Evolutionary conservation across 2,797 vertebrate genomes (phyloP), one percentile per base, ranked within the genome.

Genomic region (Danio kyathit): DNA sequence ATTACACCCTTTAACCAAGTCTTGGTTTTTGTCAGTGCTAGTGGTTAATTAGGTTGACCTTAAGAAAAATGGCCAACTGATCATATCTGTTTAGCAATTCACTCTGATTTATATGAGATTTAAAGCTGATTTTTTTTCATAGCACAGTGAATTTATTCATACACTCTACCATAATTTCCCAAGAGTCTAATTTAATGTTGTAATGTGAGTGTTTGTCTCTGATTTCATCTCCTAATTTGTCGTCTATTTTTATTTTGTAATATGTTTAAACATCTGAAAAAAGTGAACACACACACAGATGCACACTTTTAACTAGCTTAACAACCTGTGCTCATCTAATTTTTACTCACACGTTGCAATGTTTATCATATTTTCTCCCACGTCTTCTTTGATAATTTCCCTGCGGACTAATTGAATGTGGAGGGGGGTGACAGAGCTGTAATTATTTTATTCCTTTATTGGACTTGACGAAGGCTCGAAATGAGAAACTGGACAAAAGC

Each of bases 381-480:
- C 3, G 11, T 63, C 4, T 44, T 13, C n/a, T 21, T 46, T 16
- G 52, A 56, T 77, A 41, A 60, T 60, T 78, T 79, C 56, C 44
- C 66, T 16, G 29, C 14, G 46, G 56, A 52, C 12, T 79, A 49
- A 61, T 21, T 43, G 54, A 13, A 60, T 5, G 4, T 43, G 29
- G 29, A 38, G 3, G 29, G 38, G 16, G 60, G 7, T 10, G 13
- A 43, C 40, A 65, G 76, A 9, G 8, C 43, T 40, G 21, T 46
- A 41, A n/a, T 49, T 61, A 46, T 74, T 78, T 14, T 17, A n/a
- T 10, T 60, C 1, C 11, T 74, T 29, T 29, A 29, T 69, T 59
- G 13, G 61, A 11, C 17, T 76, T 54, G n/a, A 78, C 40, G 54
- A 59, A 76, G 5, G 14, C 65, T 13, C 1, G 13, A 16, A 70